Percentiles rank a stretch among this genome's conserved stretches.
Evolutionary conservation across 2,888 invertebrate species (phyloP).

Genomic region (Ellobium chinense): DNA sequence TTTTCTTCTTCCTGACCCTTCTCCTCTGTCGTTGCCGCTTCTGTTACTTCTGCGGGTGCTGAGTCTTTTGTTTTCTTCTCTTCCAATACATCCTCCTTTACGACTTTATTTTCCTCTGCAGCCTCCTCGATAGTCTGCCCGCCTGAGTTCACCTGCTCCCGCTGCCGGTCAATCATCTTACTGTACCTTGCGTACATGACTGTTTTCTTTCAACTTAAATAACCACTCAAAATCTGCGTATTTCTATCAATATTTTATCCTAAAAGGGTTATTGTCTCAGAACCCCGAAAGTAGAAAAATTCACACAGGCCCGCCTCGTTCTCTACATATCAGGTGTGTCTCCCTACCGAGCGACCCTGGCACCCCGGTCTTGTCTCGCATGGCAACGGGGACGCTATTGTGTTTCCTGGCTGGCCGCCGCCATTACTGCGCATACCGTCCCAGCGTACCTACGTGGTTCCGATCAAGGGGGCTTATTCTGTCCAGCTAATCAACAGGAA

Average conservation of each 20-base stretch:
- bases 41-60: neutral
- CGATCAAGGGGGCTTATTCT: neutral
- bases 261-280: neutral
- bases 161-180: slow-evolving; percentile 16
- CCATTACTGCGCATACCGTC: neutral
- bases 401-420: neutral
- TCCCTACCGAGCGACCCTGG: neutral
- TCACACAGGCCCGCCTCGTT: too few relatives aligned
- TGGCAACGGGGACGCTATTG: slow-evolving; percentile 32
- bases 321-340: neutral
- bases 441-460: neutral
- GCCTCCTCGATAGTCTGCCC: neutral
- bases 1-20: neutral
- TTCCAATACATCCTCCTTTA: neutral
- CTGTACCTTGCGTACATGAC: slow-evolving; percentile 51
- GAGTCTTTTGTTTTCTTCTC: too few relatives aligned
- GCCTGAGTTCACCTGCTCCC: slow-evolving; percentile 1
- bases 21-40: neutral
- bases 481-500: neutral
- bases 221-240: neutral
- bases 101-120: neutral
- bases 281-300: too few relatives aligned
- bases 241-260: neutral
- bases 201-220: neutral
- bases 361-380: neutral